Conservation (phyloP, 2,113 vertebrate species). For the Raja brachyura region DNA sequence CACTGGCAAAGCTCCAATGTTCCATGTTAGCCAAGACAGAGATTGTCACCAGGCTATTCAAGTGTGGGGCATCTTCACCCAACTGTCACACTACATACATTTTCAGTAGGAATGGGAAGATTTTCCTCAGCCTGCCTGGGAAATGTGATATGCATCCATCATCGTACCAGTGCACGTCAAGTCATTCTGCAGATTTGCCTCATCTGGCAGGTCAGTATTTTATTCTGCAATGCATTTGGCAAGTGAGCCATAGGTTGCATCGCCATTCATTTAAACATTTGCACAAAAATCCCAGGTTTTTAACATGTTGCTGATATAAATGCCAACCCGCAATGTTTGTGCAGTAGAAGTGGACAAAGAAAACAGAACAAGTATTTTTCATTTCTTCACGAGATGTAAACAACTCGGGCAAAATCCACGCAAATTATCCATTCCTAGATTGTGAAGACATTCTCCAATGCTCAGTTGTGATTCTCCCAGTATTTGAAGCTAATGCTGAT, state of each 20-base stretch:
- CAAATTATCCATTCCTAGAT: too few relatives aligned
- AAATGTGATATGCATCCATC: not conserved
- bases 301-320: not conserved
- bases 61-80: constrained; percentile 4
- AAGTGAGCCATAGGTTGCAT: not conserved
- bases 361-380: not conserved
- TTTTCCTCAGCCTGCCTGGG: not conserved
- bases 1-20: not conserved
- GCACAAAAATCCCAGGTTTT: not conserved
- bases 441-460: too few relatives aligned
- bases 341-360: not conserved
- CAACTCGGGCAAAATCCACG: not conserved
- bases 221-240: not conserved
- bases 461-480: too few relatives aligned
- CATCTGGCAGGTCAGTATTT: not conserved
- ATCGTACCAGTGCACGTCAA: not conserved
- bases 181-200: not conserved
- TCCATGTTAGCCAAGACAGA: not conserved
- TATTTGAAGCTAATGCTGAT: too few relatives aligned
- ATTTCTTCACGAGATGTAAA: not conserved
- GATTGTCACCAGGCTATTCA: not conserved
- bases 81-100: not conserved
- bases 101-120: not conserved
- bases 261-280: not conserved
- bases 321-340: not conserved